These are phyloP conservation scores for Venustaconcha ellipsiformis DNA, from an alignment of 1,140 invertebrate species.

Conservation along the genomic window DNA sequence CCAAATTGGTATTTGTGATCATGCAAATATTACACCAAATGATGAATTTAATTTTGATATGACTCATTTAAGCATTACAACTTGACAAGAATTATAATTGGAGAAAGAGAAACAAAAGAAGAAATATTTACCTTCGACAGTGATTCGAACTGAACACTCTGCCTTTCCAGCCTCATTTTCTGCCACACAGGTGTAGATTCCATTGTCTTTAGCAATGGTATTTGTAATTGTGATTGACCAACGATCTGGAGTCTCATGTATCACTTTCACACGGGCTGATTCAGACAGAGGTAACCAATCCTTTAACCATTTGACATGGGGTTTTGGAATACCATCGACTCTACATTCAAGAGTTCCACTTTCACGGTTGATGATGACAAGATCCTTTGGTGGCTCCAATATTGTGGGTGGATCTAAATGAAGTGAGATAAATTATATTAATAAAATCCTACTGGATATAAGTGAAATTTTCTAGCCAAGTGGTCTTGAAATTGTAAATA, in stretches of 20 bases:
- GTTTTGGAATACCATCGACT: slow-evolving; percentile 90
- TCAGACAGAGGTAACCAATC: slow-evolving; percentile 61
- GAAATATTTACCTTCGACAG: slow-evolving; percentile 81
- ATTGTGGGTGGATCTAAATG: slow-evolving; percentile 87
- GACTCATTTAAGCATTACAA: too few species aligned
- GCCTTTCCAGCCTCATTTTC: slow-evolving; percentile 91
- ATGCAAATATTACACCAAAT: too few species aligned
- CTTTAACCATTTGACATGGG: slow-evolving; percentile 97
- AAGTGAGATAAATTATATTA: too few species aligned
- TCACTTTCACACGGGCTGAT: slow-evolving; percentile 50
- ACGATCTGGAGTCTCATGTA: slow-evolving; percentile 79
- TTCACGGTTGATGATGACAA: slow-evolving; percentile 75
- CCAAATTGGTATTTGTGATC: too few species aligned
- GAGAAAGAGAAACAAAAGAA: too few species aligned
- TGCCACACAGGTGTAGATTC: slow-evolving; percentile 93
- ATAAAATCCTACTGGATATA: too few species aligned
- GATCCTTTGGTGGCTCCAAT: slow-evolving; percentile 84
- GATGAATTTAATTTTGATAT: too few species aligned
- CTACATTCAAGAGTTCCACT: slow-evolving; percentile 84
- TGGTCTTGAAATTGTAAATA: too few species aligned
- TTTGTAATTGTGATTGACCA: slow-evolving; percentile 87
- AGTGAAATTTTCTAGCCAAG: too few species aligned
- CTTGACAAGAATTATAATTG: too few species aligned
- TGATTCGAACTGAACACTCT: slow-evolving; percentile 89
- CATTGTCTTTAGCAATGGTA: slow-evolving; percentile 89